Evolutionary conservation across 2,888 invertebrate genomes (phyloP), one percentile per base, ranked within the genome.

Genomic region (Cyclophora albipunctata): DNA sequence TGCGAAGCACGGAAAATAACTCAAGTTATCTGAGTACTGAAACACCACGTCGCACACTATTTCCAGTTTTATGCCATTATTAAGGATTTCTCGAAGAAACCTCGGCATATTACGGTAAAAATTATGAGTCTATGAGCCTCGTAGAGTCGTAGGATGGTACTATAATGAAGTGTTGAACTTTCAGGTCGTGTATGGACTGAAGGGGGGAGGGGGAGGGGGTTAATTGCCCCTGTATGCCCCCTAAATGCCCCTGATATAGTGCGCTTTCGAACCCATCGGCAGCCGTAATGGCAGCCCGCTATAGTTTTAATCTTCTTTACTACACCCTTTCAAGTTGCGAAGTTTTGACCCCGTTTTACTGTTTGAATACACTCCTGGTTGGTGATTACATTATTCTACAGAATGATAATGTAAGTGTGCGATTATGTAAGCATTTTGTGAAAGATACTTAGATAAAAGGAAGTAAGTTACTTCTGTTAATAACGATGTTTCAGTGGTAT

Each of bases 261-360:
- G 74, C 64, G 63, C 71, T 67, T 67, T 69, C 67, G 70, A 67
- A 70, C 65, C 69, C 72, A 63, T 58, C 62, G 67, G 66, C 64
- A 60, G 67, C 70, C 71, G 76, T 79, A 81, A 82, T 78, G 74
- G 74, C 71, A 56, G 54, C 67, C 59, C 73, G 68, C 71, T 71
- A 76, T 81, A 84, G 82, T 84, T 84, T 82, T 83, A 84, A 84
- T 84, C 83, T 83, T 80, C 79, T 84, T 83, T 83, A 84, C 81
- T 70, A 78, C 76, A 78, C 82, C 82, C 78, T 81, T 71, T 67
- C 65, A 71, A 66, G 69, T 73, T 68, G 63, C 59, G 62, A 70
- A 67, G 66, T 70, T 73, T 66, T 66, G 69, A 65, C 63, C 62
- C 67, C 65, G 66, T 63, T 71, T 65, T 62, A 69, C 67, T 61